A percentile compares a stretch with the other conserved stretches of the same genome.
These are phyloP conservation scores for Spodoptera exigua DNA, from an alignment of 2,888 invertebrate genomes.

Conservation along the genomic window DNA sequence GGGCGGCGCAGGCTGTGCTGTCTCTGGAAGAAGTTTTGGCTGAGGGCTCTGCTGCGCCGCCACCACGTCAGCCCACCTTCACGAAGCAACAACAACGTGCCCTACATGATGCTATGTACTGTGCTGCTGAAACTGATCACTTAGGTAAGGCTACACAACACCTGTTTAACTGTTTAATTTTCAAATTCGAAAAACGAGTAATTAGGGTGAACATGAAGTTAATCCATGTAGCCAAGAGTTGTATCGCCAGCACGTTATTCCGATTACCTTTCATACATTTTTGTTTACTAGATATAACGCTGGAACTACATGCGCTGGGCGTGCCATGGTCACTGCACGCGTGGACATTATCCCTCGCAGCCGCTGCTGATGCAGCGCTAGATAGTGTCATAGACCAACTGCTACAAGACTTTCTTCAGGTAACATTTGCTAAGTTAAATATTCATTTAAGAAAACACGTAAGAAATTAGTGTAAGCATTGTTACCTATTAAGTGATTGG, in stretches of 20 bases:
- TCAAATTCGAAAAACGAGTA: too few relatives aligned
- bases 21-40: constrained; percentile 97
- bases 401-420: constrained; percentile 95
- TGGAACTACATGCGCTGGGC: constrained; percentile 95
- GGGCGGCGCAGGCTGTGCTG: constrained; percentile 91
- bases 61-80: constrained; percentile 86
- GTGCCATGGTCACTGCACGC: constrained; percentile 97
- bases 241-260: too few relatives aligned
- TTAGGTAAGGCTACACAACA: constrained; percentile 86
- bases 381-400: constrained; percentile 96
- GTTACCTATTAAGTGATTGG: constrained; percentile 37
- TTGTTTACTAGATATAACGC: constrained; percentile 92
- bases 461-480: too few relatives aligned
- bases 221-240: too few relatives aligned
- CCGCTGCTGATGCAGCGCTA: constrained; percentile 94
- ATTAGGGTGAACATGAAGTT: too few relatives aligned
- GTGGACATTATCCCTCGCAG: constrained; percentile 96
- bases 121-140: constrained; percentile 97
- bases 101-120: constrained; percentile 97
- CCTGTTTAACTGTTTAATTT: too few relatives aligned
- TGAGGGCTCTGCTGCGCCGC: constrained; percentile 90
- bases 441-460: background rate
- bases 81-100: constrained; percentile 95
- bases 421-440: constrained; percentile 37
- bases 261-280: background rate